Conservation (phyloP, 37 sponge, comb jelly and placozoan genomes). For the Cladorhizidae sp. region DNA sequence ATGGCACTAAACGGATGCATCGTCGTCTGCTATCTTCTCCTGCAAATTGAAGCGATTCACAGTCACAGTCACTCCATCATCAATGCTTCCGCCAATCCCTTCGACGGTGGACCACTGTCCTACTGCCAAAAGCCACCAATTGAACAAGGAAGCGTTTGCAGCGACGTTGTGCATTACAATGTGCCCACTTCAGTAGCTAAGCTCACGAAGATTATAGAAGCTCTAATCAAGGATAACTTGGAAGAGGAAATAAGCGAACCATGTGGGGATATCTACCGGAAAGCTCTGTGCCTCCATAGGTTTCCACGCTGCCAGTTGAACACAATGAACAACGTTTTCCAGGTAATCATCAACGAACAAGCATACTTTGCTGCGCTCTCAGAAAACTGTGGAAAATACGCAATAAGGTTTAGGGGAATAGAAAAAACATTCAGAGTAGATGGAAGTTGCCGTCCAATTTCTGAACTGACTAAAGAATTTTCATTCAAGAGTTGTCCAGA, state of each 20-base stretch:
- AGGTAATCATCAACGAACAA: background rate
- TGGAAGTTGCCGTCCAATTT: slow-evolving; percentile 8
- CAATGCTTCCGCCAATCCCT: background rate
- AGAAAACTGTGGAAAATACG: background rate
- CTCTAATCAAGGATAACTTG: no score
- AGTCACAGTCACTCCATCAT: background rate
- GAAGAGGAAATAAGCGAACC: background rate
- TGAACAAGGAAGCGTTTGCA: background rate
- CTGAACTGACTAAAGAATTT: background rate
- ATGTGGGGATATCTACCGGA: background rate
- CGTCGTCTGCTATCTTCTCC: no score
- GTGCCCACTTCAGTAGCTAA: slow-evolving; percentile 12
- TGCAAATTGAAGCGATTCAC: no score
- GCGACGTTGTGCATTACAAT: background rate
- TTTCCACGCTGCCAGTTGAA: slow-evolving; percentile 14
- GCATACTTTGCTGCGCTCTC: background rate
- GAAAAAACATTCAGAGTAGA: no score
- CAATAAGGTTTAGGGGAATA: no score
- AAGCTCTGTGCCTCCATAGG: no score
- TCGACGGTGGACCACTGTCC: no score
- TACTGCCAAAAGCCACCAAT: background rate
- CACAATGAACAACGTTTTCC: background rate
- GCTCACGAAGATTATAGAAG: no score
- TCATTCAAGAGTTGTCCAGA: background rate
- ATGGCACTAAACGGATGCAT: no score